Percentiles rank a stretch among this genome's conserved stretches.
These are phyloP conservation scores for Cairina moschata DNA, from an alignment of 2,113 vertebrate genomes.

Conservation along the genomic window DNA sequence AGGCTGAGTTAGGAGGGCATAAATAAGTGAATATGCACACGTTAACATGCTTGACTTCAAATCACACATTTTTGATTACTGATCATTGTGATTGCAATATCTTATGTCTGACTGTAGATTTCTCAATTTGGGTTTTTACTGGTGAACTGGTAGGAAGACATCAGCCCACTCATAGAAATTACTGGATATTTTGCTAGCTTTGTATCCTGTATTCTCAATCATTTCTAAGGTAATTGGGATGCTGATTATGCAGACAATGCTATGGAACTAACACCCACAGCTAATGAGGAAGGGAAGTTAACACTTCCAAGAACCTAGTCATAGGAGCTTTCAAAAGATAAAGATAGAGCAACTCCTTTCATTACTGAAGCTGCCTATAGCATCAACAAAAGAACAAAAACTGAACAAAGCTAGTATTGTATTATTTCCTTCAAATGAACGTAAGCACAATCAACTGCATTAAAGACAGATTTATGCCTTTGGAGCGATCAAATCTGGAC, in stretches of 20 bases:
- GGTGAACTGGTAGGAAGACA: background rate
- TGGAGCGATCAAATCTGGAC: background rate
- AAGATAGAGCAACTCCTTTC: background rate
- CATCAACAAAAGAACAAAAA: background rate
- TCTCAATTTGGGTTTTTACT: background rate
- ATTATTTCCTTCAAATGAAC: background rate
- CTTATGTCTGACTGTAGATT: background rate
- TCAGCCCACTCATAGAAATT: background rate
- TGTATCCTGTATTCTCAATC: background rate
- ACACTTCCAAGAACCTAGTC: background rate
- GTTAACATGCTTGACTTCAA: constrained; percentile 15
- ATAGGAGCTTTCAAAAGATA: background rate
- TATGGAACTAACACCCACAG: background rate
- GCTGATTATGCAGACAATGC: background rate
- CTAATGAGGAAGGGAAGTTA: background rate
- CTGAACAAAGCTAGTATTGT: background rate
- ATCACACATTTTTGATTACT: constrained; percentile 4
- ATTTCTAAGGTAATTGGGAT: constrained; percentile 11
- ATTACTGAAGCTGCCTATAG: background rate
- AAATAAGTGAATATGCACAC: constrained; percentile 21
- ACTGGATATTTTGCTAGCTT: background rate
- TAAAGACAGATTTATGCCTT: background rate
- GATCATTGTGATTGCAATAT: background rate
- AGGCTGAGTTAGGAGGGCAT: background rate
- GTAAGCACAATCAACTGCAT: background rate